Conservation (phyloP, 2,113 vertebrate species). For the Lagopus muta region DNA sequence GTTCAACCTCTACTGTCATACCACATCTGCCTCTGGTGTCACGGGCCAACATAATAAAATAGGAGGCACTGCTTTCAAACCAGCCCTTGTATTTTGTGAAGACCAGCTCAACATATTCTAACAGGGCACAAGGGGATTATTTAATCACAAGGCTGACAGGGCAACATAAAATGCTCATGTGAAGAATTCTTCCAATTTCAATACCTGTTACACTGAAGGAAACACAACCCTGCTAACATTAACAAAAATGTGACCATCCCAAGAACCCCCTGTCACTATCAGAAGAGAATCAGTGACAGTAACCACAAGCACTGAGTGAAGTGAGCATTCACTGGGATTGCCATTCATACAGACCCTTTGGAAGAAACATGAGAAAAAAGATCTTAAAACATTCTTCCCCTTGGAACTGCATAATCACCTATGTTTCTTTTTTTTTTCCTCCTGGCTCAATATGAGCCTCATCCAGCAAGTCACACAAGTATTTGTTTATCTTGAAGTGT, state of each 20-base stretch:
- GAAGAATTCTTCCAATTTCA: background rate
- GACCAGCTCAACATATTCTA: background rate
- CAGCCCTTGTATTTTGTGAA: background rate
- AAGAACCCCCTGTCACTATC: background rate
- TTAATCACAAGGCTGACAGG: background rate
- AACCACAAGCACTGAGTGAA: background rate
- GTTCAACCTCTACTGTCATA: no score
- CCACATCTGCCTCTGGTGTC: no score
- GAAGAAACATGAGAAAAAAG: background rate
- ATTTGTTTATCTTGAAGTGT: constrained; percentile 16
- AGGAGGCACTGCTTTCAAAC: no score
- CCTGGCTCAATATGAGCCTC: background rate
- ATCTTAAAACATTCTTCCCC: background rate
- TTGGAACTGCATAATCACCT: background rate
- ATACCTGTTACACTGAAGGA: background rate
- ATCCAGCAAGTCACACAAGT: background rate
- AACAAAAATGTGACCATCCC: background rate
- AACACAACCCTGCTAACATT: background rate
- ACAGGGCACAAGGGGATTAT: background rate
- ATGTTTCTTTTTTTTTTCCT: background rate
- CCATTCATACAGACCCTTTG: background rate
- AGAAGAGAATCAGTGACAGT: background rate
- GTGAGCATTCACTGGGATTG: background rate
- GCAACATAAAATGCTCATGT: background rate
- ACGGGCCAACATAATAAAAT: no score